Percentiles rank a stretch among this genome's conserved stretches.
These are phyloP conservation scores for Homarus americanus DNA, from an alignment of 1,140 invertebrate genomes.

Conservation along the genomic window DNA sequence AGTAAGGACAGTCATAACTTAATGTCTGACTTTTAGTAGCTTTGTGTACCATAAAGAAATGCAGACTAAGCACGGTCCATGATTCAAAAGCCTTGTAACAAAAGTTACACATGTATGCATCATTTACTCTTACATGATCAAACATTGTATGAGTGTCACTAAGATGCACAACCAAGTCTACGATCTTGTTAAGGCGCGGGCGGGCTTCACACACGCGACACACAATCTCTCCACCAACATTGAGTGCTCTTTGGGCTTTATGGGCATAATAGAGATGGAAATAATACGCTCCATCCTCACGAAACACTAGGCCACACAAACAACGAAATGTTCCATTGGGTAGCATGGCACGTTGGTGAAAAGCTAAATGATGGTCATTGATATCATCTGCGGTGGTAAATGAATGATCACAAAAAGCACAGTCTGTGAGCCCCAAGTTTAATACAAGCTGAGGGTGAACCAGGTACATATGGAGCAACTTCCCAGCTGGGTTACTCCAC, in stretches of 20 bases:
- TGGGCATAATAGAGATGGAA: constrained; percentile 75
- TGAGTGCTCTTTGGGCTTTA: constrained; percentile 72
- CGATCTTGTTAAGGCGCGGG: constrained; percentile 73
- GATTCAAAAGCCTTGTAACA: constrained; percentile 74
- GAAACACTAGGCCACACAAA: constrained; percentile 74
- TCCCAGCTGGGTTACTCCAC: constrained; percentile 64
- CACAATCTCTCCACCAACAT: constrained; percentile 71
- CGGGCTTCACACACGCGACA: constrained; percentile 72
- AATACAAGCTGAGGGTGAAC: constrained; percentile 73
- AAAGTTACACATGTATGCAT: constrained; percentile 74
- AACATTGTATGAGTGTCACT: constrained; percentile 74
- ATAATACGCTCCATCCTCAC: constrained; percentile 74
- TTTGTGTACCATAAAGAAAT: constrained; percentile 75
- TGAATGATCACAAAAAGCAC: constrained; percentile 72
- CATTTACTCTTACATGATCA: constrained; percentile 73
- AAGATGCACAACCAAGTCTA: constrained; percentile 73
- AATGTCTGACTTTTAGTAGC: constrained; percentile 74
- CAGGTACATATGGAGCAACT: constrained; percentile 73
- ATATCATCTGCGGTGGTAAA: constrained; percentile 73
- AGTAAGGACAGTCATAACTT: constrained; percentile 75
- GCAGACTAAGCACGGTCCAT: constrained; percentile 74
- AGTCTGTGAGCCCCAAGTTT: constrained; percentile 68
- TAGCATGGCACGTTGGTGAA: constrained; percentile 68
- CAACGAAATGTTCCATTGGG: constrained; percentile 72
- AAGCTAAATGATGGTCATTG: constrained; percentile 71